Evolutionary conservation across 2,888 invertebrate species (phyloP).

Genomic region (Dione vanillae): DNA sequence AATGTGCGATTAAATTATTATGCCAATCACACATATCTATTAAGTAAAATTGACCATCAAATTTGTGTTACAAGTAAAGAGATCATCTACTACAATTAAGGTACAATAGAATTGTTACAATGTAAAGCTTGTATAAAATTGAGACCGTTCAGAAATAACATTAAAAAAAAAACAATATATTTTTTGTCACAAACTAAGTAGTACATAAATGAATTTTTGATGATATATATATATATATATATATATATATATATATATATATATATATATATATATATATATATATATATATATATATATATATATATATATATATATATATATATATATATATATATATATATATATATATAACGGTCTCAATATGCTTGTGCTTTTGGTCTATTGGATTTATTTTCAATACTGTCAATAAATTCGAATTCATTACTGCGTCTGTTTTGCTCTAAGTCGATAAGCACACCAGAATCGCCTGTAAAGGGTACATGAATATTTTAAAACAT

Average conservation of each 20-base stretch:
- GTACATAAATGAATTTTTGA: not conserved
- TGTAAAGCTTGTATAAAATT: conserved; percentile 75
- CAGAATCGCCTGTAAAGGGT: conserved; percentile 17
- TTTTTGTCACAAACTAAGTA: conserved; percentile 7
- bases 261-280: too few species aligned
- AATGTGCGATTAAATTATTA: conserved; percentile 68
- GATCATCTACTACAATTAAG: conserved; percentile 80
- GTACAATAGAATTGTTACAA: conserved; percentile 68
- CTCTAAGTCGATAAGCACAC: conserved; percentile 26
- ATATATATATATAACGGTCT: conserved; percentile 11
- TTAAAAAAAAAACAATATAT: too few species aligned
- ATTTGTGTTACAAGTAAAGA: conserved; percentile 82
- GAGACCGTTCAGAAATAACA: conserved; percentile 49
- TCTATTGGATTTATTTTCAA: conserved; percentile 4
- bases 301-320: not conserved
- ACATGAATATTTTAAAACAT: conserved; percentile 10
- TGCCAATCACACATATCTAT: conserved; percentile 75
- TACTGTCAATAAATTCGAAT: conserved; percentile 18
- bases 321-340: not conserved
- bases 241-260: too few species aligned
- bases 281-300: too few species aligned
- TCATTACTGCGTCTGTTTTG: not conserved
- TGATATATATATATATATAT: too few species aligned
- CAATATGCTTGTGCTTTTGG: conserved; percentile 1
- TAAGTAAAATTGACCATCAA: conserved; percentile 84